These are phyloP conservation scores for Nyleta sp. DNA, from an alignment of 2,888 invertebrate genomes.

Conservation along the genomic window DNA sequence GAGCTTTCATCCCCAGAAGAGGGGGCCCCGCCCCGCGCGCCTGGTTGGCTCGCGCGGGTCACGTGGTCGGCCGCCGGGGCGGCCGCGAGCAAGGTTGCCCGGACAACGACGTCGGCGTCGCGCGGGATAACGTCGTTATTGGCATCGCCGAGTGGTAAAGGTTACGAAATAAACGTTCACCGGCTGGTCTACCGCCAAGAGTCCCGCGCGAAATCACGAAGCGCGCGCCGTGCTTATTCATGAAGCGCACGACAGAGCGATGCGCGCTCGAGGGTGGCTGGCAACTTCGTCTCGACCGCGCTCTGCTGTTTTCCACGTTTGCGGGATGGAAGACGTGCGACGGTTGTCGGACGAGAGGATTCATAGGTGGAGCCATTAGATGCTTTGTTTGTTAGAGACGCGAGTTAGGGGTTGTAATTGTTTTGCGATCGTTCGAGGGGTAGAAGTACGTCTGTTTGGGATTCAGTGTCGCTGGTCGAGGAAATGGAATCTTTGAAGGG, in stretches of 20 bases:
- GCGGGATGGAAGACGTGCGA: conserved; percentile 39
- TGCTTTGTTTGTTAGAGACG: too few species aligned
- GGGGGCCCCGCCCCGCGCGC: conserved; percentile 86
- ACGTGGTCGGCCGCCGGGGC: conserved; percentile 73
- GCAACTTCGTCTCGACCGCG: conserved; percentile 39
- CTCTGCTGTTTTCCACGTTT: conserved; percentile 54
- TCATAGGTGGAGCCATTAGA: too few species aligned
- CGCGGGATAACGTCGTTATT: conserved; percentile 81
- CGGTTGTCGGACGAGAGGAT: conserved; percentile 5
- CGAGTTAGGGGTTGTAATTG: too few species aligned
- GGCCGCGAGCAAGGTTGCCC: conserved; percentile 73
- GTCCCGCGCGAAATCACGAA: conserved; percentile 81
- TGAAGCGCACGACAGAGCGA: conserved; percentile 68
- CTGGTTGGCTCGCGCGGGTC: conserved; percentile 75
- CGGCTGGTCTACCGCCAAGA: conserved; percentile 81
- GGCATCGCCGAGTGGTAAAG: conserved; percentile 79
- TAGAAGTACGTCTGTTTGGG: too few species aligned
- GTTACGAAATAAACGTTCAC: conserved; percentile 81
- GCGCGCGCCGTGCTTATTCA: conserved; percentile 73
- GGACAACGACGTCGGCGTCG: conserved; percentile 76
- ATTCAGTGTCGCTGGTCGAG: too few species aligned
- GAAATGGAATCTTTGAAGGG: too few species aligned
- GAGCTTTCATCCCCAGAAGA: conserved; percentile 82
- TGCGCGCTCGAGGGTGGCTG: conserved; percentile 38
- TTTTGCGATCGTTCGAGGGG: too few species aligned